Conservation (phyloP, 2,113 vertebrate genomes). For the Channa argus region DNA sequence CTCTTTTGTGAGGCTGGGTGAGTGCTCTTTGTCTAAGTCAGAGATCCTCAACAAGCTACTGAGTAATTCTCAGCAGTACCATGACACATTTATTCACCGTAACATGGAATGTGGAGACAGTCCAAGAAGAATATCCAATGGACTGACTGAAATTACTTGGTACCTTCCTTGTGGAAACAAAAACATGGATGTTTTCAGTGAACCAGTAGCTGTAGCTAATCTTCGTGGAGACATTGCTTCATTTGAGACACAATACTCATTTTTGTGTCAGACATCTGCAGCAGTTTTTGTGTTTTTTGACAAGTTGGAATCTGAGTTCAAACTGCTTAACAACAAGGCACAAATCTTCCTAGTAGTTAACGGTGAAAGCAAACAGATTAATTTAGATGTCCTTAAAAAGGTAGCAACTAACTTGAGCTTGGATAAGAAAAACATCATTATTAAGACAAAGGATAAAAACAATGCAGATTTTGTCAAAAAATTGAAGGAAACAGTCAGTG, state of each 20-base stretch:
- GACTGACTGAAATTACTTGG: slow-evolving; percentile 86
- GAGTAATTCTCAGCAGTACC: too few species aligned
- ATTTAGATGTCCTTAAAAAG: neutral
- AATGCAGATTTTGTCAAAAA: slow-evolving; percentile 64
- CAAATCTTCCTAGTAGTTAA: slow-evolving; percentile 70
- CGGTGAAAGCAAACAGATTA: slow-evolving; percentile 44
- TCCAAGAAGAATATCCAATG: too few species aligned
- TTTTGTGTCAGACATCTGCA: slow-evolving; percentile 81
- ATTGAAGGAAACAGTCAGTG: slow-evolving; percentile 37
- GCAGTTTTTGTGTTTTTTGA: slow-evolving; percentile 85
- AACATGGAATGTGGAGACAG: too few species aligned
- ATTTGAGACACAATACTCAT: slow-evolving; percentile 78
- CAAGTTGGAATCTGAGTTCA: slow-evolving; percentile 49
- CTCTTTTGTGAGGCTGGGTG: too few species aligned
- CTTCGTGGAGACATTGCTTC: slow-evolving; percentile 77
- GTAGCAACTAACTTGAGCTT: slow-evolving; percentile 27
- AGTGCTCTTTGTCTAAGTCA: too few species aligned
- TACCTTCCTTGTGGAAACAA: slow-evolving; percentile 79
- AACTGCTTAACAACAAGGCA: slow-evolving; percentile 71
- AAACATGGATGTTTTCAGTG: slow-evolving; percentile 72
- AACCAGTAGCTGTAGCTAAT: slow-evolving; percentile 81
- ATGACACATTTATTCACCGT: too few species aligned
- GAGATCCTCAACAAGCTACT: too few species aligned
- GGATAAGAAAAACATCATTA: slow-evolving; percentile 44
- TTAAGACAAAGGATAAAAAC: slow-evolving; percentile 65